These are phyloP conservation scores for Peribatodes rhomboidaria DNA, from an alignment of 2,888 invertebrate species.

Conservation along the genomic window DNA sequence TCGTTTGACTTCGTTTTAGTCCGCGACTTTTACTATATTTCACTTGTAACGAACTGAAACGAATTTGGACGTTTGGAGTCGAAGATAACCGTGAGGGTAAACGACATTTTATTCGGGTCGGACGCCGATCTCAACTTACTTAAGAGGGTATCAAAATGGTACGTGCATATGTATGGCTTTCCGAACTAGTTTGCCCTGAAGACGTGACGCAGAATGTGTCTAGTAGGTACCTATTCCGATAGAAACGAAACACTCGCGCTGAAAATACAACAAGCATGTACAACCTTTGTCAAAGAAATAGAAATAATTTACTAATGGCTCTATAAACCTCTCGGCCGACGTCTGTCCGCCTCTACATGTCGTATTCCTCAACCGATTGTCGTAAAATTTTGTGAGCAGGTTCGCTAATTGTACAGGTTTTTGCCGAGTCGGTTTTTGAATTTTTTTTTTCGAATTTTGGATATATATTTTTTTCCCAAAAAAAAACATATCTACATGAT, in stretches of 20 bases:
- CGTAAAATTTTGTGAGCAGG: too few species aligned
- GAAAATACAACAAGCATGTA: not conserved
- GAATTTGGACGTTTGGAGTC: conserved; percentile 61
- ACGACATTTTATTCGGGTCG: conserved; percentile 55
- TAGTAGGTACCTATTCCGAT: conserved; percentile 1
- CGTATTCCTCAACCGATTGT: too few species aligned
- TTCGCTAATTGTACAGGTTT: too few species aligned
- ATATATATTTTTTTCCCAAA: too few species aligned
- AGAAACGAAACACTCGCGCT: conserved; percentile 23
- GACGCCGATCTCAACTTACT: conserved; percentile 53
- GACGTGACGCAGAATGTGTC: conserved; percentile 19
- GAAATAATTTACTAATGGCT: too few species aligned
- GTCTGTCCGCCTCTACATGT: too few species aligned
- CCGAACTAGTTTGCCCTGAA: conserved; percentile 29
- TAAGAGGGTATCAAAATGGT: conserved; percentile 55
- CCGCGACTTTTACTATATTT: conserved; percentile 58
- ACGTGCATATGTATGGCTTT: conserved; percentile 42
- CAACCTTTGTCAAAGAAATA: too few species aligned
- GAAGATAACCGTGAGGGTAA: conserved; percentile 61
- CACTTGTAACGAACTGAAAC: conserved; percentile 63
- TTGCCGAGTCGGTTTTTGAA: too few species aligned
- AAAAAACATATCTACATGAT: too few species aligned
- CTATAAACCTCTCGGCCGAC: too few species aligned
- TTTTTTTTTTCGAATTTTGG: too few species aligned
- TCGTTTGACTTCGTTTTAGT: conserved; percentile 52